phyloP scores from a whole-genome alignment of 2,113 vertebrate genomes.

The Ardeotis arabs region DNA sequence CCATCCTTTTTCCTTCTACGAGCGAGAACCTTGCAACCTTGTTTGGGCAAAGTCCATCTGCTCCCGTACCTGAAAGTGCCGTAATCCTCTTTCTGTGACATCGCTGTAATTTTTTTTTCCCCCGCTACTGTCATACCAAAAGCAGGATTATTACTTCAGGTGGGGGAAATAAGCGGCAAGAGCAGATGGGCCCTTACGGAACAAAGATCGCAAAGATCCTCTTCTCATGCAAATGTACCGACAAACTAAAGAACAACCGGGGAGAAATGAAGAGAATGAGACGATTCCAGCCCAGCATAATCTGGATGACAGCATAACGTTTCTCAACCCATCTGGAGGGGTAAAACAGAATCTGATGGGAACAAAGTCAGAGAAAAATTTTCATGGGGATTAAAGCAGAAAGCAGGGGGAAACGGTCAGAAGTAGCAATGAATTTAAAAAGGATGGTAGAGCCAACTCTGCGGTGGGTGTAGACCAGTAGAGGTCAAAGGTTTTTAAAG shows the following conservation, averaged over 20 bases:
- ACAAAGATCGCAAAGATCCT: conserved; percentile 53
- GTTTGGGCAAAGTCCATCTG: conserved; percentile 56
- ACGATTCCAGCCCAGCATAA: neutral
- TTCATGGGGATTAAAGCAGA: neutral
- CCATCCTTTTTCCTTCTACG: neutral
- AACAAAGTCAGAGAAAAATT: neutral
- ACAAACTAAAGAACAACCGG: neutral
- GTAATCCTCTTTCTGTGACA: conserved; percentile 14
- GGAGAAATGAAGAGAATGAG: neutral
- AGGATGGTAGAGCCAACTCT: neutral
- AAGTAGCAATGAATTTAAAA: neutral
- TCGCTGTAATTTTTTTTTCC: conserved; percentile 1
- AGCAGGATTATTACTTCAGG: conserved; percentile 66
- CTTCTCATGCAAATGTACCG: conserved; percentile 62
- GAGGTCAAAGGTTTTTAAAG: neutral
- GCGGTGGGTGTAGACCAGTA: neutral
- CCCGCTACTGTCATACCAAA: neutral
- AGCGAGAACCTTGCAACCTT: neutral
- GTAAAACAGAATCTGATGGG: neutral
- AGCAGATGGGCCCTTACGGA: conserved; percentile 66
- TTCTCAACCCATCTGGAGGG: neutral
- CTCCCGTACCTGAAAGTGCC: conserved; percentile 24
- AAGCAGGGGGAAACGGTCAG: neutral
- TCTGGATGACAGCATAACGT: neutral
- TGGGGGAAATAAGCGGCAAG: conserved; percentile 27